phyloP scores from a whole-genome alignment of 2,888 invertebrate genomes.

The Pelosia muscerda region DNA sequence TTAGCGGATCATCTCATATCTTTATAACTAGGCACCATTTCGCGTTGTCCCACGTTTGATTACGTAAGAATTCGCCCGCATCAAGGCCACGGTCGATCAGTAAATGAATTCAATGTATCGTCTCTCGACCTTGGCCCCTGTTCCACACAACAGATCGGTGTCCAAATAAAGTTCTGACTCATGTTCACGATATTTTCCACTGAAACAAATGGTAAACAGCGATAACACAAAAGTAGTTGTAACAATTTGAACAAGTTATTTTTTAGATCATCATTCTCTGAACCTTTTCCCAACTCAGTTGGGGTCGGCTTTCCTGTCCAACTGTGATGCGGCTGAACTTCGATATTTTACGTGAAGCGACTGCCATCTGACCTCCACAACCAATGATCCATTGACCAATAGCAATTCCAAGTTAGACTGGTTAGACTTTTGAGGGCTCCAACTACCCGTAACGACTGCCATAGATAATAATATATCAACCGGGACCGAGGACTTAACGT shows the following conservation, averaged over 20 bases:
- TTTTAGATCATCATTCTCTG: too few relatives aligned
- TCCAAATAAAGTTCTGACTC: neutral
- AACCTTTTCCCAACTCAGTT: too few relatives aligned
- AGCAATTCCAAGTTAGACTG: too few relatives aligned
- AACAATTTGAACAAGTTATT: neutral
- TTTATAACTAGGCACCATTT: neutral
- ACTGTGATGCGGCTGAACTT: too few relatives aligned
- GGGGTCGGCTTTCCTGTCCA: too few relatives aligned
- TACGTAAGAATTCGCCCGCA: neutral
- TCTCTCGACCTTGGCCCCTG: neutral
- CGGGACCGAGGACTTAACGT: too few relatives aligned
- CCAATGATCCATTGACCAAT: too few relatives aligned
- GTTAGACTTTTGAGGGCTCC: too few relatives aligned
- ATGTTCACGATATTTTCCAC: neutral
- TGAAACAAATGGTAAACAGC: neutral
- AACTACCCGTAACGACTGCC: too few relatives aligned
- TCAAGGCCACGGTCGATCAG: neutral
- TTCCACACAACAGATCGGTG: neutral
- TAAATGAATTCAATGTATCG: neutral
- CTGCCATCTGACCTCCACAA: too few relatives aligned
- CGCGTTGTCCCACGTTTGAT: neutral
- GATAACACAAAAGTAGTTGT: neutral
- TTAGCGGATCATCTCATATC: neutral
- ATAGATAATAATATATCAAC: too few relatives aligned
- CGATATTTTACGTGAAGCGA: too few relatives aligned